Evolutionary conservation across 2,113 vertebrate species (phyloP), one percentile per base, ranked within the genome.

Genomic region (Amazona guildingii): DNA sequence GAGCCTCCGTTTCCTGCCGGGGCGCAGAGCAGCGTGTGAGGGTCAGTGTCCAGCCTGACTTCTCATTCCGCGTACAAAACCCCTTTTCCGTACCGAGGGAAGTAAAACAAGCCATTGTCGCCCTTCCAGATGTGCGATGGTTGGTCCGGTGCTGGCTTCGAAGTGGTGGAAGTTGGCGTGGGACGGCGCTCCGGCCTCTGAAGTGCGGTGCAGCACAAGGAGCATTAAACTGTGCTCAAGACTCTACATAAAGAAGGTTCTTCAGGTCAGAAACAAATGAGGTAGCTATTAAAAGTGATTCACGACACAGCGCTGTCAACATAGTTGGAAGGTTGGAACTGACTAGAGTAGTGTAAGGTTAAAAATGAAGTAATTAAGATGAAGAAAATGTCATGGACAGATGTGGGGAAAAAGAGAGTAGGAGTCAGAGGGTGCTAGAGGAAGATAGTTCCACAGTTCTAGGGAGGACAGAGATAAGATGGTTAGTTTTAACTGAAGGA

Each of bases 351-450:
- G 27, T 74, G 27, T 48, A 21, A 92, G 23, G n/a, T 90, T 80
- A 85, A 93, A 95, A 90, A 74, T 70, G 1, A 77, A 85, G 66
- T 91, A 52, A 79, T 86, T 81, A 55, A 14, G 20, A 66, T 90
- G 49, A 88, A 35, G 41, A 93, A 88, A 83, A 86, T 67, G 33
- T 81, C 55, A 67, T 4, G 7, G 48, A 12, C 66, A 85, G 68
- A 52, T 7, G 27, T 90, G 64, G 6, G 54, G 82, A 69, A 74
- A 89, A 61, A 77, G 35, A 79, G n/a, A 33, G 13, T 39, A n/a
- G 44, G 25, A 80, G 41, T 85, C 27, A 3, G 33, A 17, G 29
- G 10, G 9, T 90, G 68, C 48, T 31, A 80, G n/a, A 80, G 44
- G 23, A 64, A 86, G 46, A 35, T 57, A 82, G 64, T 79, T 43